Evolutionary conservation across 2,888 invertebrate species (phyloP).

Genomic region (Aleiodes testaceus): DNA sequence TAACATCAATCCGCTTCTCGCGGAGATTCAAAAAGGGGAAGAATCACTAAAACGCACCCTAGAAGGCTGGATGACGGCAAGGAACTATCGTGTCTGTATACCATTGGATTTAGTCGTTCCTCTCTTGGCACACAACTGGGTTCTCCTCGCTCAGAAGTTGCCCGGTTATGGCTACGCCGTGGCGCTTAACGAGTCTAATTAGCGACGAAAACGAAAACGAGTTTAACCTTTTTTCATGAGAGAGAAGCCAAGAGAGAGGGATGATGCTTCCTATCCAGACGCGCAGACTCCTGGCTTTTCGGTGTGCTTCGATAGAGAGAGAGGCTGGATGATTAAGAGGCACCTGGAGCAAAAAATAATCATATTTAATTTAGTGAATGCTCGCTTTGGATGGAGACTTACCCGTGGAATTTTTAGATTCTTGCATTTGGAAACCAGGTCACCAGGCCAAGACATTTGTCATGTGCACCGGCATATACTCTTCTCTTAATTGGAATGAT

Average conservation of each 20-base stretch:
- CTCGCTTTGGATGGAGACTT: neutral
- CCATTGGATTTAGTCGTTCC: conserved; percentile 52
- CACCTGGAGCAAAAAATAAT: conserved; percentile 28
- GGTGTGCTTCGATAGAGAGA: conserved; percentile 36
- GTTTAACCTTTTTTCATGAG: conserved; percentile 67
- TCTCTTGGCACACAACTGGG: conserved; percentile 54
- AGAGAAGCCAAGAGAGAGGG: conserved; percentile 29
- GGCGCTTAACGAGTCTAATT: conserved; percentile 73
- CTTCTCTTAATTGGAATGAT: conserved; percentile 51
- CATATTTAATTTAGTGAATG: conserved; percentile 20
- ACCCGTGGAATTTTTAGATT: neutral
- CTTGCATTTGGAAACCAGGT: conserved; percentile 48
- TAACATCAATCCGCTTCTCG: too few species aligned
- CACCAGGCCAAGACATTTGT: conserved; percentile 48
- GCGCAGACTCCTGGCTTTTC: conserved; percentile 38
- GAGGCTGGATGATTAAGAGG: conserved; percentile 27
- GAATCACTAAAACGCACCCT: conserved; percentile 66
- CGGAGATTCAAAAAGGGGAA: too few species aligned
- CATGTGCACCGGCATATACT: conserved; percentile 41
- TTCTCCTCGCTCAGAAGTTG: conserved; percentile 57
- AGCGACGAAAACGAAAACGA: conserved; percentile 74
- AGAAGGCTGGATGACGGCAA: conserved; percentile 69
- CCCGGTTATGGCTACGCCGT: conserved; percentile 70
- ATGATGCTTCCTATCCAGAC: conserved; percentile 20
- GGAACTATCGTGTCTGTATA: conserved; percentile 65